A percentile compares a stretch with the other conserved stretches of the same genome.
phyloP scores from a whole-genome alignment of 2,113 vertebrate species.

The Lontra canadensis region DNA sequence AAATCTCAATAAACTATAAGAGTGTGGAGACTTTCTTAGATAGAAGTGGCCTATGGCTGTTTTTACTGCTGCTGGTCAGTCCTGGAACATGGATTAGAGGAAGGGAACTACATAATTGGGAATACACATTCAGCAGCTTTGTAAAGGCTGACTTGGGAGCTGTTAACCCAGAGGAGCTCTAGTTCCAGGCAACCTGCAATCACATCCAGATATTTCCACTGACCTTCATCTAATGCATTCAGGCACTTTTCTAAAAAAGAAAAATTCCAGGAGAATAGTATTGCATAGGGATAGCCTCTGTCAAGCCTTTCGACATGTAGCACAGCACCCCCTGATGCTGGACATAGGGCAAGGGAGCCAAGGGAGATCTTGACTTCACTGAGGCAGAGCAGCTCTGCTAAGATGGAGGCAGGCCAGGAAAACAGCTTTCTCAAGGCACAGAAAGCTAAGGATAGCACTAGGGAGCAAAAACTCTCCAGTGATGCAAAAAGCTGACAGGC shows the following conservation, averaged over 20 bases:
- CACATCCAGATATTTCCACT: not conserved
- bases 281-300: not conserved
- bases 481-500: not conserved
- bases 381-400: no score
- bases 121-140: no score
- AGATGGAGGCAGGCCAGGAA: not conserved
- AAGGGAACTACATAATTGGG: fast-evolving
- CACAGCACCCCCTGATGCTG: fast-evolving
- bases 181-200: no score
- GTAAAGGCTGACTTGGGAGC: not conserved
- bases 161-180: not conserved
- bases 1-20: not conserved
- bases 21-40: not conserved
- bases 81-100: fast-evolving
- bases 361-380: fast-evolving
- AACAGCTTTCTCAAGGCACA: not conserved
- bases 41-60: fast-evolving
- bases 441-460: not conserved
- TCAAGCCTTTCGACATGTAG: not conserved
- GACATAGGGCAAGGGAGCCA: fast-evolving
- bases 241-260: no score
- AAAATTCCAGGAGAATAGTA: not conserved
- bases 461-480: not conserved
- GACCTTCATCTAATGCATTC: not conserved
- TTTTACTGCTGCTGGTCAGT: not conserved